Percentiles rank a stretch among this genome's conserved stretches.
phyloP scores from a whole-genome alignment of 2,113 vertebrate genomes.

The Phoenicopterus ruber region DNA sequence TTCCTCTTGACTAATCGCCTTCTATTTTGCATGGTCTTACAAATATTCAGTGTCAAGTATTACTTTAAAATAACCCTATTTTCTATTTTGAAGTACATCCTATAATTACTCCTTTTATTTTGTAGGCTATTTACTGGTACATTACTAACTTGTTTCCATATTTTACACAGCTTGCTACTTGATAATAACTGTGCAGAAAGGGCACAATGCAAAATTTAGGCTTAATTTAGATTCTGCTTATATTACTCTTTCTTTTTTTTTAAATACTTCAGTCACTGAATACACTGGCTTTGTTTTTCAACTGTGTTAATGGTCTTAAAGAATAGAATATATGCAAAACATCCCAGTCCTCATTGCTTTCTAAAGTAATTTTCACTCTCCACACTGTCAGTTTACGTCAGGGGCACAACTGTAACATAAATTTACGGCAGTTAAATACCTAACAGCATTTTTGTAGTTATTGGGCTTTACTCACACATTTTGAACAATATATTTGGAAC shows the following conservation, averaged over 20 bases:
- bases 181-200: constrained; percentile 8
- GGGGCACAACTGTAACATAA: not conserved
- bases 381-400: not conserved
- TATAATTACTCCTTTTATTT: constrained; percentile 36
- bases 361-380: not conserved
- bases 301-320: not conserved
- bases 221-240: not conserved
- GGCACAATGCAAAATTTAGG: not conserved
- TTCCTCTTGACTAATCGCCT: constrained; percentile 5
- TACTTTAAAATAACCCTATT: constrained; percentile 29
- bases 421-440: not conserved
- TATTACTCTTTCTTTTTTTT: not conserved
- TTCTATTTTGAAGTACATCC: not conserved
- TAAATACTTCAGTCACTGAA: not conserved
- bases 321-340: not conserved
- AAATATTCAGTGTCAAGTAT: constrained; percentile 19
- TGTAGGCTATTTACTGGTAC: not conserved
- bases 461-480: not conserved
- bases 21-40: constrained; percentile 4
- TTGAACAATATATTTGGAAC: not conserved
- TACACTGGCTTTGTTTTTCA: not conserved
- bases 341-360: not conserved
- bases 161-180: constrained; percentile 10
- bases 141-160: constrained; percentile 1
- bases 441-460: not conserved